These are phyloP conservation scores for Gallinago undulata DNA, from an alignment of 2,113 vertebrate species.

Conservation along the genomic window DNA sequence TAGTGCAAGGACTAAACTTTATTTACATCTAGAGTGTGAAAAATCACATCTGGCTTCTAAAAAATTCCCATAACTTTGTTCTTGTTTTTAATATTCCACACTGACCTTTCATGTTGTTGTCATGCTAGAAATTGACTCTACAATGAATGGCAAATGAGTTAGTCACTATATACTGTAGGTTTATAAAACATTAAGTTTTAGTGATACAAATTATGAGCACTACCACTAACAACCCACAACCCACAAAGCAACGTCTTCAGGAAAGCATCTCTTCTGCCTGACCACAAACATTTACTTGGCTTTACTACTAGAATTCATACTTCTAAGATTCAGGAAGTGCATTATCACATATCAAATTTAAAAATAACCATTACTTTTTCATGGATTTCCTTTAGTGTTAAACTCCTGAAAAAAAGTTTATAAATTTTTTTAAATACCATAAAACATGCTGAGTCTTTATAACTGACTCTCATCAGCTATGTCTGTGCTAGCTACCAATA, in stretches of 20 bases:
- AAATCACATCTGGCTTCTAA: neutral
- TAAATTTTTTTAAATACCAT: neutral
- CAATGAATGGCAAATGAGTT: neutral
- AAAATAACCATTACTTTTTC: neutral
- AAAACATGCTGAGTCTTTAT: constrained; percentile 54
- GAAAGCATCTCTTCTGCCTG: neutral
- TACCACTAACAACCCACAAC: neutral
- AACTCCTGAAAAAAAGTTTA: neutral
- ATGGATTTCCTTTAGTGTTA: neutral
- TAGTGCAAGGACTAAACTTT: neutral
- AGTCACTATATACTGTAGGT: neutral
- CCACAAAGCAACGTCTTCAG: neutral
- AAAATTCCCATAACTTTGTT: neutral
- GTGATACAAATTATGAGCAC: neutral
- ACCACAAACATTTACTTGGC: neutral
- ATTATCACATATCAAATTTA: neutral
- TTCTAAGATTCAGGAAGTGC: neutral
- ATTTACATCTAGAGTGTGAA: neutral
- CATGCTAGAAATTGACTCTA: neutral
- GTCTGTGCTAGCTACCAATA: constrained; percentile 46
- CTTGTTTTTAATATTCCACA: neutral
- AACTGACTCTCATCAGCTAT: constrained; percentile 34
- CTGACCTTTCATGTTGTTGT: neutral
- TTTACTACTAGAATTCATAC: neutral
- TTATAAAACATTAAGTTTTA: neutral